Base-by-base conservation (phyloP, 1,140 invertebrate genomes). In the Meloidogyne floridensis region DNA sequence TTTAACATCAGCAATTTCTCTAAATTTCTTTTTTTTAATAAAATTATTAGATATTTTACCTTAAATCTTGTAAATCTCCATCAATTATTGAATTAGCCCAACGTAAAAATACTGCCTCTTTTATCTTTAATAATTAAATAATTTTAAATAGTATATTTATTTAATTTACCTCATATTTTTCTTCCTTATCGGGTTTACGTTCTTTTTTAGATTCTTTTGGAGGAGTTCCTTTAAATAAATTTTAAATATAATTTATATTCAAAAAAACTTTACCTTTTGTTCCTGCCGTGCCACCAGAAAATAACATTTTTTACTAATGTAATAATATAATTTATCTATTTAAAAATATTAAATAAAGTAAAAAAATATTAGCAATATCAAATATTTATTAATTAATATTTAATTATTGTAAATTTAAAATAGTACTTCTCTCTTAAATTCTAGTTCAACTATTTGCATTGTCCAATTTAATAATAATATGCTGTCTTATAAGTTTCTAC, bases 51-150 rank as follows among this genome's bases (percentile, higher is more conserved):
- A 51, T 42, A 69, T 9, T n/a, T 69, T 80, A 77, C 75, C 53
- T 56, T 77, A 79, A 53, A n/a, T 79, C 59, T 56, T 81, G 80
- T 13, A 79, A 42, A 18, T 83, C 71, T 42, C 84, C 84, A 47
- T 83, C 87, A 20, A 89, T 82, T 2, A 90, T 75, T 13, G 82
- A 85, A 71, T 87, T 87, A 10, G 87, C 87, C 87, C 87, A 88
- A 42, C 87, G 76, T 15, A 83, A 75, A 75, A 88, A 88, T 9
- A 90, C 89, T 6, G 75, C 65, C 75, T 90, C 87, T 80, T 90
- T 89, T 51, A 90, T 80, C 65, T 88, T 82, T 69, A 77, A 77
- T 82, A 47, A 83, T 83, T 76, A 85, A n/a, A 75, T 75, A 18
- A 75, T 75, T 3, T 32, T 32, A 32, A 32, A 32, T 32, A 32